Evolutionary conservation across 2,888 invertebrate species (phyloP).

Genomic region (Drosophila gaucha): DNA sequence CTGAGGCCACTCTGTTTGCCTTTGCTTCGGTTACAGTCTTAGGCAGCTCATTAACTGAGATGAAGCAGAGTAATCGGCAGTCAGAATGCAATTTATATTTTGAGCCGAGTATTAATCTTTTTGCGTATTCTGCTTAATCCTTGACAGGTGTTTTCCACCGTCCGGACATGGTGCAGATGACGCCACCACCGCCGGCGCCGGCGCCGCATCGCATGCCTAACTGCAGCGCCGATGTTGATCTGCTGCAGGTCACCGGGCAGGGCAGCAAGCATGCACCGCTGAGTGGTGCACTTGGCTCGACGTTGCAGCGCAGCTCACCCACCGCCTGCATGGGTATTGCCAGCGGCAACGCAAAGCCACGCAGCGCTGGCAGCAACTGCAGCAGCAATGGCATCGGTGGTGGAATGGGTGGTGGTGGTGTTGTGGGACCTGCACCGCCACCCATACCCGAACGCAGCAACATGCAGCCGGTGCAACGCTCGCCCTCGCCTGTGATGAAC

Average conservation of each 20-base stretch:
- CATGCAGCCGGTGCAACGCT: slow-evolving; percentile 64
- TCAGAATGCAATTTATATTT: background rate
- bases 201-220: slow-evolving; percentile 89
- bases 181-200: slow-evolving; percentile 91
- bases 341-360: slow-evolving; percentile 29
- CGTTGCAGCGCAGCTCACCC: slow-evolving; percentile 67
- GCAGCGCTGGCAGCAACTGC: slow-evolving; percentile 55
- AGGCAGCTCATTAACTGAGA: too few relatives aligned
- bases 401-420: slow-evolving; percentile 24
- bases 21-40: too few relatives aligned
- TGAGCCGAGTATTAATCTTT: background rate
- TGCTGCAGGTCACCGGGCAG: slow-evolving; percentile 43
- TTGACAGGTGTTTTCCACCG: slow-evolving; percentile 83
- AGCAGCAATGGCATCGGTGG: slow-evolving; percentile 44
- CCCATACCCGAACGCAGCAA: slow-evolving; percentile 82
- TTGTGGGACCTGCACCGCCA: slow-evolving; percentile 64
- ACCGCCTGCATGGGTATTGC: slow-evolving; percentile 31
- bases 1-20: too few relatives aligned
- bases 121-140: background rate
- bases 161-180: slow-evolving; percentile 85
- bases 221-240: slow-evolving; percentile 61
- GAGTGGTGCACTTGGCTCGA: slow-evolving; percentile 33
- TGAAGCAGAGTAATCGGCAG: too few relatives aligned
- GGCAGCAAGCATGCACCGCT: slow-evolving; percentile 47
- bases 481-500: slow-evolving; percentile 84